Percentiles rank a stretch among this genome's conserved stretches.
Conservation (phyloP, 2,113 vertebrate species). For the Serilophus lunatus region DNA sequence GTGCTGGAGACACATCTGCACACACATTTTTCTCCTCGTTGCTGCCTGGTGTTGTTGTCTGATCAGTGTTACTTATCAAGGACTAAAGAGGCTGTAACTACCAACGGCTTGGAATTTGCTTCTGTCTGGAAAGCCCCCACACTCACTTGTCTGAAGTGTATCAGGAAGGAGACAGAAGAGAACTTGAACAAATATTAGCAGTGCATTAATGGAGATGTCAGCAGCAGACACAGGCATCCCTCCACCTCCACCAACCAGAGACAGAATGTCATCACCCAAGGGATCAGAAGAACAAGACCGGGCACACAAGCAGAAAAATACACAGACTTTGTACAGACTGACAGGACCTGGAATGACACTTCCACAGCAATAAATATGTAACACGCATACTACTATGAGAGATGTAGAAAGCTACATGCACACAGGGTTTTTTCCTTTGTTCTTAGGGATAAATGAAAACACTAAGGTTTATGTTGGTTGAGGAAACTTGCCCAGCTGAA, state of each 20-base stretch:
- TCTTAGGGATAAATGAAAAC: not conserved
- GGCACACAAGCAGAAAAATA: not conserved
- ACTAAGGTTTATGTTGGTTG: not conserved
- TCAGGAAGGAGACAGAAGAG: not conserved
- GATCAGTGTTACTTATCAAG: not conserved
- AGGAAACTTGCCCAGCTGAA: not conserved
- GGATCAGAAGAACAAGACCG: not conserved
- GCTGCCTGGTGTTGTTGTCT: not conserved
- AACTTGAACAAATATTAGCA: not conserved
- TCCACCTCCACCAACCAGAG: not conserved
- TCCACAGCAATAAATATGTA: not conserved
- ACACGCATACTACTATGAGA: fast-evolving
- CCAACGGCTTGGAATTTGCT: not conserved
- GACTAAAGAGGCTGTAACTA: not conserved
- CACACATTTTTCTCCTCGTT: not conserved
- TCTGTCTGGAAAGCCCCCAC: not conserved
- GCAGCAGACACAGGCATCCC: not conserved
- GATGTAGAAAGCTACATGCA: not conserved
- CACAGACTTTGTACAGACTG: not conserved
- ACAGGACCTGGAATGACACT: not conserved
- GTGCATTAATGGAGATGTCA: not conserved
- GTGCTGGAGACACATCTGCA: not conserved
- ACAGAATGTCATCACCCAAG: not conserved
- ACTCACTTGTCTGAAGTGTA: not conserved
- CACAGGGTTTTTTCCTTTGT: not conserved